phyloP scores from a whole-genome alignment of 2,113 vertebrate genomes.

The Oreochromis niloticus region DNA sequence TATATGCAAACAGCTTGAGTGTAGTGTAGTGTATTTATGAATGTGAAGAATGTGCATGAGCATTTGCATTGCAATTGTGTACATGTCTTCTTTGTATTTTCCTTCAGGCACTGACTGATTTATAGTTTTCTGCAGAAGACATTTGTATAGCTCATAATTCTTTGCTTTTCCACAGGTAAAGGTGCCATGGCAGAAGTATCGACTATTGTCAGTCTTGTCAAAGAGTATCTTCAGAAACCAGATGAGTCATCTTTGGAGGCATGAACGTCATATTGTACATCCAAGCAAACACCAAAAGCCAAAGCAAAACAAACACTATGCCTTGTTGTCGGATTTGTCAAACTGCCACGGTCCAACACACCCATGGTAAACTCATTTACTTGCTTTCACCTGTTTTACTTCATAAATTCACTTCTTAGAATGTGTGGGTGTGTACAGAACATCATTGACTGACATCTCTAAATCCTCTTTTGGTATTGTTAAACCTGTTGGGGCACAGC shows the following conservation, averaged over 20 bases:
- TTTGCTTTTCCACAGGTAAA: constrained; percentile 71
- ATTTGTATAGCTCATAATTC: background rate
- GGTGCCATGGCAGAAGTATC: constrained; percentile 94
- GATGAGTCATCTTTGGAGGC: constrained; percentile 19
- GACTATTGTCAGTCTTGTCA: constrained; percentile 78
- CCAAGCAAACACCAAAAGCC: background rate
- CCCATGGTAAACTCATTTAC: background rate
- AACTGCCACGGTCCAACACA: background rate
- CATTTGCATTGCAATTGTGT: background rate
- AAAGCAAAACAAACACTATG: background rate
- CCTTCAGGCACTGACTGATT: background rate
- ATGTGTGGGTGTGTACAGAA: background rate
- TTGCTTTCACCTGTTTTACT: background rate
- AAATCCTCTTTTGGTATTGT: background rate
- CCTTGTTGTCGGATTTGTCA: background rate
- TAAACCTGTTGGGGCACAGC: background rate
- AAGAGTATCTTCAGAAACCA: constrained; percentile 51
- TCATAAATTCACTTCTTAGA: background rate
- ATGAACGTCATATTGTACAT: background rate
- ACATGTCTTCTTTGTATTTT: background rate
- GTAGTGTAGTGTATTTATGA: background rate
- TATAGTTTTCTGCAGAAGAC: background rate
- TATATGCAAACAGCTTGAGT: background rate
- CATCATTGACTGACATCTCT: background rate
- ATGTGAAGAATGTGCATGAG: background rate